These are phyloP conservation scores for Trochalopteron elliotii DNA, from an alignment of 2,113 vertebrate genomes.

Conservation along the genomic window DNA sequence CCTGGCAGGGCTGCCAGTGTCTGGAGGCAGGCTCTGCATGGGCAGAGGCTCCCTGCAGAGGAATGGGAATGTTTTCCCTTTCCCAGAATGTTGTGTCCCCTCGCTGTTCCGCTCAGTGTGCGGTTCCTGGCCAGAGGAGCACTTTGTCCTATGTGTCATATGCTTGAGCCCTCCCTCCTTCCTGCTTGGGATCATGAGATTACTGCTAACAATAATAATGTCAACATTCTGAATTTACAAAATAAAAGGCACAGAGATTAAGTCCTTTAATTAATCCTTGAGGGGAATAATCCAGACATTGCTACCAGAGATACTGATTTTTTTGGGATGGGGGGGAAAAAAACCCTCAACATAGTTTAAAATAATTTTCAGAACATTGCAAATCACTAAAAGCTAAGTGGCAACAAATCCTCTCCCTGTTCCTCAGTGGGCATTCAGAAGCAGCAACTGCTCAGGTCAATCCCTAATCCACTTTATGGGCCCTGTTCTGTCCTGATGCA, in stretches of 20 bases:
- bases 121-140: not conserved
- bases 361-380: not conserved
- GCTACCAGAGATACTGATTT: not conserved
- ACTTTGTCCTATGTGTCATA: not conserved
- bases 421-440: not conserved
- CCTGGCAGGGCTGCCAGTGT: not conserved
- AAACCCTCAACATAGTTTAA: not conserved
- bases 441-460: not conserved
- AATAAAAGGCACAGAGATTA: not conserved
- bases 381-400: not conserved
- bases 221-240: slow-evolving; percentile 22
- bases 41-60: slow-evolving; percentile 15
- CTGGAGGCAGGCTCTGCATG: not conserved
- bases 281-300: not conserved
- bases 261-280: slow-evolving; percentile 11
- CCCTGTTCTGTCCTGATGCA: no score
- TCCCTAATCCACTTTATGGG: not conserved
- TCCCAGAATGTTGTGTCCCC: not conserved
- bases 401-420: not conserved
- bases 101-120: not conserved
- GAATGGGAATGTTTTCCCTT: not conserved
- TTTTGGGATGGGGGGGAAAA: fast-evolving
- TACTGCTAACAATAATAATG: not conserved
- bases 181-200: slow-evolving; percentile 23
- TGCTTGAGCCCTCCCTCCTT: not conserved